Conservation (phyloP, 2,888 invertebrate species). For the Ectemnius lituratus region DNA sequence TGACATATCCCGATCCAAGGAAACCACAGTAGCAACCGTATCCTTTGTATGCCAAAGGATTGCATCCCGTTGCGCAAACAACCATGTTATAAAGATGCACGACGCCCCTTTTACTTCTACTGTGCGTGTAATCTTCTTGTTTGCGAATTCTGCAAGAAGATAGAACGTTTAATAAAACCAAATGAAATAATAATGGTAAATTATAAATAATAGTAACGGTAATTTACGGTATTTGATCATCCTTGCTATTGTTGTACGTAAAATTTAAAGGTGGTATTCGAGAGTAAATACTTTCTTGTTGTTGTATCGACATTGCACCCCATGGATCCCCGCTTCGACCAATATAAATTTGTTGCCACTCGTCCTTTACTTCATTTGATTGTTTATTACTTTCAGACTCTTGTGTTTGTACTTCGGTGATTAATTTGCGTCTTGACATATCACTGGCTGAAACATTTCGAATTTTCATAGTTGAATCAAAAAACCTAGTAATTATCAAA, state of each 20-base stretch:
- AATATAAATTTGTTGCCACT: constrained; percentile 56
- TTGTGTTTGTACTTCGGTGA: no score
- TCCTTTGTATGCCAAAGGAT: constrained; percentile 90
- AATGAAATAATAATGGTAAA: no score
- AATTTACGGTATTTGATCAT: constrained; percentile 32
- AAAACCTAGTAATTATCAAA: no score
- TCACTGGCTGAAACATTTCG: no score
- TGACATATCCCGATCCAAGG: constrained; percentile 87
- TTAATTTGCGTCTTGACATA: no score
- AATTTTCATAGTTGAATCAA: no score
- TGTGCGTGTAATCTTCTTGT: constrained; percentile 33
- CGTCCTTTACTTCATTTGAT: neutral
- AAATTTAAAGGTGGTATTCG: constrained; percentile 26
- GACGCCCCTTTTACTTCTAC: constrained; percentile 85
- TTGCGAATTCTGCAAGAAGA: constrained; percentile 18
- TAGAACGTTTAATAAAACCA: no score
- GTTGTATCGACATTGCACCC: constrained; percentile 49
- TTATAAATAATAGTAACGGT: neutral
- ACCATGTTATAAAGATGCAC: constrained; percentile 92
- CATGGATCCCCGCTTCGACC: constrained; percentile 66
- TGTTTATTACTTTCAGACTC: no score
- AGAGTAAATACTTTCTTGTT: constrained; percentile 24
- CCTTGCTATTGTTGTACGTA: constrained; percentile 36
- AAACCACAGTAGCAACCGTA: constrained; percentile 96
- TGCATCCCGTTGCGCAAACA: constrained; percentile 90